Conservation (phyloP, 2,888 invertebrate species). For the Noctua pronuba region DNA sequence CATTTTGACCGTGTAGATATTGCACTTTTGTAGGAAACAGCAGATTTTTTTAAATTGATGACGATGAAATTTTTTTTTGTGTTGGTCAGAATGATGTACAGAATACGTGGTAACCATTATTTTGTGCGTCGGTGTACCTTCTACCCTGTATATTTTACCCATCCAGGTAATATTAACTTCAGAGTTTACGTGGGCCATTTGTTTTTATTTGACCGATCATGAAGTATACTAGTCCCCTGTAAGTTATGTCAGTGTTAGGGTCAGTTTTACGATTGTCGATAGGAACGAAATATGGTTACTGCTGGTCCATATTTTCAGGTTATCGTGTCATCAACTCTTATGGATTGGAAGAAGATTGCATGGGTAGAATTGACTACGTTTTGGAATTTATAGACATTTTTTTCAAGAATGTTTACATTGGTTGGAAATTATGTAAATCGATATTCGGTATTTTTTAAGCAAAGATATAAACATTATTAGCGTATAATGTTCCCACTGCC, state of each 20-base stretch:
- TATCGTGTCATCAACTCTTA: slow-evolving; percentile 16
- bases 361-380: background rate
- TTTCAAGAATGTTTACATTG: background rate
- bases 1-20: no score
- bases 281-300: slow-evolving; percentile 6
- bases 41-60: no score
- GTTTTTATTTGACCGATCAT: slow-evolving; percentile 39
- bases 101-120: no score
- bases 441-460: no score
- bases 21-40: no score
- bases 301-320: background rate
- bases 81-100: no score
- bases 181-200: background rate
- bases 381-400: background rate
- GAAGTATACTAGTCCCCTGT: slow-evolving; percentile 5
- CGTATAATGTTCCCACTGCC: background rate
- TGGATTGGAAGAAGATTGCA: slow-evolving; percentile 5
- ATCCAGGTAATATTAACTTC: slow-evolving; percentile 12
- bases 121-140: background rate
- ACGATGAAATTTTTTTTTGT: no score
- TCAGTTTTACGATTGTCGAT: slow-evolving; percentile 15
- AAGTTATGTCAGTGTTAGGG: slow-evolving; percentile 24
- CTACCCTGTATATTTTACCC: background rate
- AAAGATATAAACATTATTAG: no score
- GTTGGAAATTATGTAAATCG: background rate